These are phyloP conservation scores for Eurosta solidaginis DNA, from an alignment of 1,140 invertebrate genomes.

Conservation along the genomic window DNA sequence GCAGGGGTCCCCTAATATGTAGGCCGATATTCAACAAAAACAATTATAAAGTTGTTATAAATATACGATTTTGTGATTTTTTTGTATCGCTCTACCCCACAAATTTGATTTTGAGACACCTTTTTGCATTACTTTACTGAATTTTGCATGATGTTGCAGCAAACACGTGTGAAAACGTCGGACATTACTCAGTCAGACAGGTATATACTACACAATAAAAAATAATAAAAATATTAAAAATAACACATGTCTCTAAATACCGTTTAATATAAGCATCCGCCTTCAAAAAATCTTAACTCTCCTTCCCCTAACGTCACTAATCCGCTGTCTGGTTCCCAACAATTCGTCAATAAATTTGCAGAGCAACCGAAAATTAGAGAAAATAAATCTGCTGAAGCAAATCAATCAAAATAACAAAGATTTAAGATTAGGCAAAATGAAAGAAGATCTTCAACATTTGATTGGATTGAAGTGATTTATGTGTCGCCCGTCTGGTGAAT, in stretches of 20 bases:
- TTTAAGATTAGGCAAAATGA: neutral
- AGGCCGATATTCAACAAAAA: no score
- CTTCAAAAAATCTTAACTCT: neutral
- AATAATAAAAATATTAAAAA: no score
- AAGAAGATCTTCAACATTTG: constrained; percentile 4
- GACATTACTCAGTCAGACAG: no score
- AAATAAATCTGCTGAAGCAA: constrained; percentile 12
- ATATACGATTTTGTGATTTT: no score
- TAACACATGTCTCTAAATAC: neutral
- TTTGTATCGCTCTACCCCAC: no score
- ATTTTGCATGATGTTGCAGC: no score
- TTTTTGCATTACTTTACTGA: no score
- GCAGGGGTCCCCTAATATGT: no score
- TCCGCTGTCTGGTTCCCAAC: constrained; percentile 24
- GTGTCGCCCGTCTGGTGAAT: constrained; percentile 12
- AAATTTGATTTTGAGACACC: no score
- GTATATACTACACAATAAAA: no score
- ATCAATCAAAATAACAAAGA: neutral
- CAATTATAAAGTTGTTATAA: no score
- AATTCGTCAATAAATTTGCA: neutral
- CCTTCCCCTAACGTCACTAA: neutral
- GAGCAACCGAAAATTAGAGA: neutral
- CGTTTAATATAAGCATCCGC: neutral
- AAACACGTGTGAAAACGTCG: no score
- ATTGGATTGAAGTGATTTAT: constrained; percentile 25